phyloP scores from a whole-genome alignment of 1,140 invertebrate genomes.

The Achroia grisella region DNA sequence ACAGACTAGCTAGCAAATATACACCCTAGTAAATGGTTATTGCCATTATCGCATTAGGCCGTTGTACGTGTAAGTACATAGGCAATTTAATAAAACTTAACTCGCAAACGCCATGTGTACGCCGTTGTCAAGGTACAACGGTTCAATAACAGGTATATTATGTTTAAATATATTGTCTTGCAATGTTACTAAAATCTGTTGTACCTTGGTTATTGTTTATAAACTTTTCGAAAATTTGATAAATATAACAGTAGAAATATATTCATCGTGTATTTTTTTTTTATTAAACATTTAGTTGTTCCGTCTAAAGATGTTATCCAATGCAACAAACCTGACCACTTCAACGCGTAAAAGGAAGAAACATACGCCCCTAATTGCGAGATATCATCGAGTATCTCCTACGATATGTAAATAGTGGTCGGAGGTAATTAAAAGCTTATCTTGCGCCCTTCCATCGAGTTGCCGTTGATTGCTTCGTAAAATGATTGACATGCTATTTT shows the following conservation, averaged over 20 bases:
- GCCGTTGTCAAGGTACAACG: no score
- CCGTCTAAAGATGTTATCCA: constrained; percentile 57
- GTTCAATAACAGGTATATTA: no score
- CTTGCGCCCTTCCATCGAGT: constrained; percentile 47
- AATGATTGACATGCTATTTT: constrained; percentile 68
- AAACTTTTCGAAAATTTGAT: constrained; percentile 38
- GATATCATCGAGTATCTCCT: constrained; percentile 60
- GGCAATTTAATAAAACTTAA: no score
- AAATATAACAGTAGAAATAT: no score
- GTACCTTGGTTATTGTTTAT: no score
- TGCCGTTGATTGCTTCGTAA: constrained; percentile 56
- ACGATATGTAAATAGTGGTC: constrained; percentile 69
- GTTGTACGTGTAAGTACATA: no score
- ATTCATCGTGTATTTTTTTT: background rate
- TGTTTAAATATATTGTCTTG: no score
- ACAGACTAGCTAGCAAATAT: constrained; percentile 13
- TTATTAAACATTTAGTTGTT: constrained; percentile 44
- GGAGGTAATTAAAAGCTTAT: constrained; percentile 70
- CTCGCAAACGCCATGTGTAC: no score
- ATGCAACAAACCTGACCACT: constrained; percentile 29
- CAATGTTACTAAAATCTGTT: no score
- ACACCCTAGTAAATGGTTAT: constrained; percentile 9
- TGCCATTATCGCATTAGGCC: constrained; percentile 5
- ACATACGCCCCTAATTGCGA: constrained; percentile 64
- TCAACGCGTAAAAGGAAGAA: constrained; percentile 57